Conservation (phyloP, 2,888 invertebrate genomes). For the Fragum whitleyi region DNA sequence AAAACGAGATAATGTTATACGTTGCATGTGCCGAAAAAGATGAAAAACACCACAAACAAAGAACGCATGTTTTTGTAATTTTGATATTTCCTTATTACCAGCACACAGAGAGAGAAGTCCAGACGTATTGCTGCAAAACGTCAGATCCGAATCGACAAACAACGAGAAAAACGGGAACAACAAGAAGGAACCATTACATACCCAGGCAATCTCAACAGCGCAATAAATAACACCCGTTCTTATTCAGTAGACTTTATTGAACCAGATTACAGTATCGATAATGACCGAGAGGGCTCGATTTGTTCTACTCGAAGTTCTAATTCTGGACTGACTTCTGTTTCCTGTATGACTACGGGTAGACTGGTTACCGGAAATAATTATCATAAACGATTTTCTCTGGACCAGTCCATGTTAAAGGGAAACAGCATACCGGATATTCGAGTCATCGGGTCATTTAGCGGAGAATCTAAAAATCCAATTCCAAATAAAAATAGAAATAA, state of each 20-base stretch:
- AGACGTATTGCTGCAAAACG: slow-evolving; percentile 62
- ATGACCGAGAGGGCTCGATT: slow-evolving; percentile 45
- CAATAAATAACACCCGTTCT: neutral
- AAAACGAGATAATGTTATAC: too few species aligned
- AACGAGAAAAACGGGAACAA: slow-evolving; percentile 30
- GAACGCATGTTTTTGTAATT: too few species aligned
- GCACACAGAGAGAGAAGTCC: slow-evolving; percentile 60
- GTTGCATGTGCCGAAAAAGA: too few species aligned
- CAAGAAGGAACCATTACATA: slow-evolving; percentile 11
- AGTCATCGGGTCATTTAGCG: neutral
- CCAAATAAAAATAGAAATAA: neutral
- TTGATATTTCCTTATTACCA: slow-evolving; percentile 34
- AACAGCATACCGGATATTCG: slow-evolving; percentile 5
- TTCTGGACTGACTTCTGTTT: slow-evolving; percentile 53
- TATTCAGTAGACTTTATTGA: slow-evolving; percentile 24
- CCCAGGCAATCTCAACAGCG: neutral
- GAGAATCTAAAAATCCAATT: neutral
- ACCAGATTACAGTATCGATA: slow-evolving; percentile 25
- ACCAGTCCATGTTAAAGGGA: slow-evolving; percentile 5
- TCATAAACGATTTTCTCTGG: slow-evolving; percentile 6
- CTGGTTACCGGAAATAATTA: slow-evolving; percentile 6
- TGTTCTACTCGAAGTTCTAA: slow-evolving; percentile 55
- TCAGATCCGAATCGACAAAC: slow-evolving; percentile 47
- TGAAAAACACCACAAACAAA: too few species aligned
- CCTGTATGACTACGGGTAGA: slow-evolving; percentile 36